Base-by-base conservation (phyloP, 2,888 invertebrate genomes). In the Nebria salina region DNA sequence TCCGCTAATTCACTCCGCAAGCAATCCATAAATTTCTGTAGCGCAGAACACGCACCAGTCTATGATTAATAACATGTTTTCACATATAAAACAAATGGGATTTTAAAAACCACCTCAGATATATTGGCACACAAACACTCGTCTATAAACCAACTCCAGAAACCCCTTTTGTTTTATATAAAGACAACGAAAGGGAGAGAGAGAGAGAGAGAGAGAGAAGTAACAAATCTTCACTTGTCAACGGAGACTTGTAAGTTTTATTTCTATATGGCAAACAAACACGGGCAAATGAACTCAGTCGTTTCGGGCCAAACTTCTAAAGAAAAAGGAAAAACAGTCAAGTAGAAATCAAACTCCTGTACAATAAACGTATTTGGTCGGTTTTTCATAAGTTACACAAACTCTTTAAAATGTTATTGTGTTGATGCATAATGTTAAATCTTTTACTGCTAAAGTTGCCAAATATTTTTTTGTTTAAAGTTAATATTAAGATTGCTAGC, bases 211-310 rank as follows among this genome's bases (percentile, higher is more conserved):
- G 20, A 15, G 68, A 11, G 73, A n/a, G 75, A 68, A 8, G 20
- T 74, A 75, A 80, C 80, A 80, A 80, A 80, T 80, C 80, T 80
- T 75, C 80, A 64, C 80, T 80, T 75, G 80, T 80, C 80, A 80
- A 75, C 80, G 70, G 75, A 43, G 75, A 80, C 80, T 80, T 80
- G 80, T 41, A 65, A 72, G 80, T 75, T 80, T 80, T 80, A 75
- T 80, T 73, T 80, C 70, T 75, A 70, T 70, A 34, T 34, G 34
- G 75, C 74, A 80, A 80, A 80, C 80, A 80, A 77, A 78, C 80
- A 80, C 80, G 80, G 80, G 80, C 80, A 80, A 80, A 80, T 65
- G 80, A 80, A 80, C 80, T 75, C 64, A 20, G 20, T 25, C 75
- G 34, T 72, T n/a, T 72, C 13, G 72, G 68, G 26, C 54, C 54